phyloP scores from a whole-genome alignment of 2,797 vertebrate genomes.

The Echiichthys vipera region DNA sequence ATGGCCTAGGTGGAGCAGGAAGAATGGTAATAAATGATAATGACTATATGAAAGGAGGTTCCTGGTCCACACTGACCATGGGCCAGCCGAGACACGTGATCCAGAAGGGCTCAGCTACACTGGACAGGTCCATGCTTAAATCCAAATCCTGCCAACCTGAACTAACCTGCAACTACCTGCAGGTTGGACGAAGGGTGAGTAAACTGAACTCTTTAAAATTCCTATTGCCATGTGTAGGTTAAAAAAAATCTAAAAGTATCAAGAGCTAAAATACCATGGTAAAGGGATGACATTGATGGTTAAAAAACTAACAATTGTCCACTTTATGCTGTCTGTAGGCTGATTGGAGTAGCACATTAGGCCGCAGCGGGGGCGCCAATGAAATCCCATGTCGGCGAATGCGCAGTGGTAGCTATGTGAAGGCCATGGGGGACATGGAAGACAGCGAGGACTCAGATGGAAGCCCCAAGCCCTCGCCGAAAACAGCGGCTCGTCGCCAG shows the following conservation, averaged over 20 bases:
- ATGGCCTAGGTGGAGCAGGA: constrained; percentile 80
- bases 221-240: background rate
- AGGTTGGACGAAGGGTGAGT: constrained; percentile 87
- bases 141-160: constrained; percentile 98
- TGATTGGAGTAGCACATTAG: constrained; percentile 93
- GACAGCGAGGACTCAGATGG: constrained; percentile 97
- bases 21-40: constrained; percentile 83
- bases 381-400: constrained; percentile 98
- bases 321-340: constrained; percentile 71
- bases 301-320: constrained; percentile 21
- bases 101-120: constrained; percentile 95
- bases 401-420: constrained; percentile 99
- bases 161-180: constrained; percentile 95
- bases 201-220: background rate
- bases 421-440: constrained; percentile 97
- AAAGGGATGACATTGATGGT: background rate
- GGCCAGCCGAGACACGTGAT: constrained; percentile 94
- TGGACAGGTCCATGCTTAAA: constrained; percentile 96
- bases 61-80: constrained; percentile 97
- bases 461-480: constrained; percentile 98
- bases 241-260: background rate
- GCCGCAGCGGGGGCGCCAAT: constrained; percentile 84
- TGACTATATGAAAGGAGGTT: constrained; percentile 94
- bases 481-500: constrained; percentile 95
- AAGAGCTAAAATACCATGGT: background rate